phyloP scores from a whole-genome alignment of 1,140 invertebrate species.

The Caerostris extrusa region DNA sequence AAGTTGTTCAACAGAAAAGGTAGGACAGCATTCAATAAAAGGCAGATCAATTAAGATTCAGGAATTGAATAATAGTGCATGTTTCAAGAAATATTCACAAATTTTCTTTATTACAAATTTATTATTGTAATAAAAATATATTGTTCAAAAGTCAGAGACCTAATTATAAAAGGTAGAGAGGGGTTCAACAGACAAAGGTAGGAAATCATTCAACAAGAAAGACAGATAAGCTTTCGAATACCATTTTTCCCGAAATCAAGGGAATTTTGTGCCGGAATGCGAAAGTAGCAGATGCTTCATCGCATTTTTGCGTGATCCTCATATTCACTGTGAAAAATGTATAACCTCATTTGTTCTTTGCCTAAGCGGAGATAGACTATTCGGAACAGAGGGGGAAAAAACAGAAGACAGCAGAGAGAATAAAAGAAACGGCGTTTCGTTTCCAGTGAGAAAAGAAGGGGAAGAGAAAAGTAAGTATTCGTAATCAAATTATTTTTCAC shows the following conservation, averaged over 20 bases:
- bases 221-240: not conserved
- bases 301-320: slow-evolving; percentile 63
- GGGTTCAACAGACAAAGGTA: too few relatives aligned
- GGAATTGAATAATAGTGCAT: too few relatives aligned
- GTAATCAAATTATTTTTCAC: slow-evolving; percentile 72
- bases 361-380: not conserved
- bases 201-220: too few relatives aligned
- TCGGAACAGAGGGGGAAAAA: not conserved
- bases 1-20: too few relatives aligned
- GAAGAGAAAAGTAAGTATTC: not conserved
- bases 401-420: not conserved
- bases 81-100: too few relatives aligned
- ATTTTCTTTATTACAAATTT: too few relatives aligned
- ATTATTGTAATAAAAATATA: too few relatives aligned
- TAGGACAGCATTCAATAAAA: too few relatives aligned
- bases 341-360: slow-evolving; percentile 44
- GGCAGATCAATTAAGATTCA: too few relatives aligned
- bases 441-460: slow-evolving; percentile 1
- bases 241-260: not conserved
- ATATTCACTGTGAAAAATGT: slow-evolving; percentile 52
- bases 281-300: slow-evolving; percentile 57
- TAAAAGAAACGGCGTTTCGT: not conserved
- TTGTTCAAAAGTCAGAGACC: too few relatives aligned
- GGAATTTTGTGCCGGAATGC: not conserved
- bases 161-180: too few relatives aligned